Conservation (phyloP, 64 coral and sea anemone species). For the Montipora capricornis region DNA sequence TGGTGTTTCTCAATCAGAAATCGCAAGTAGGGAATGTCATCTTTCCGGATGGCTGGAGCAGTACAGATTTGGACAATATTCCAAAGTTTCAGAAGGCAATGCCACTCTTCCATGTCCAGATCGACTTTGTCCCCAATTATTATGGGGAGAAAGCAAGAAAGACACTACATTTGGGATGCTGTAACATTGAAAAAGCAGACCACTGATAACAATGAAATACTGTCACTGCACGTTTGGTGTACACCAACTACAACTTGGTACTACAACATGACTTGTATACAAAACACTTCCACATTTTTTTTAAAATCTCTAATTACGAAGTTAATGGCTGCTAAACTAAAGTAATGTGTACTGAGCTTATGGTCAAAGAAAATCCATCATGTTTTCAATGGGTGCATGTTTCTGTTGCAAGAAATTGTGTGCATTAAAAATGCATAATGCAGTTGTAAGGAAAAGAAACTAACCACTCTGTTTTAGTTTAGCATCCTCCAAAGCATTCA, state of each 20-base stretch:
- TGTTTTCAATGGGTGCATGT: background rate
- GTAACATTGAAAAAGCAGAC: constrained; percentile 11
- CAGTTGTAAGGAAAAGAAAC: background rate
- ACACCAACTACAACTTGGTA: constrained; percentile 5
- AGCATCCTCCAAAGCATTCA: constrained; percentile 48
- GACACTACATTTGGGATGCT: constrained; percentile 71
- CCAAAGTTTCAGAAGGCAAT: constrained; percentile 62
- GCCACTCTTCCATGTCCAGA: constrained; percentile 35
- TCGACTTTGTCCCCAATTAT: constrained; percentile 63
- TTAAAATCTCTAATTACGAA: constrained; percentile 3
- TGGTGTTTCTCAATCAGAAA: constrained; percentile 53
- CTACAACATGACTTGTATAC: constrained; percentile 11
- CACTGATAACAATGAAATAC: constrained; percentile 4
- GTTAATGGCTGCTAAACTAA: constrained; percentile 12
- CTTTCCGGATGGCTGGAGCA: constrained; percentile 34
- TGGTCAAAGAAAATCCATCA: background rate
- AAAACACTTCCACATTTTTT: constrained; percentile 5
- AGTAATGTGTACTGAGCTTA: constrained; percentile 15
- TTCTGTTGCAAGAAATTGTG: background rate
- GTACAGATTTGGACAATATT: constrained; percentile 58
- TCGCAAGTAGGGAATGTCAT: constrained; percentile 51
- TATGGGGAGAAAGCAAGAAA: constrained; percentile 68
- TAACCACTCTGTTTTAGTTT: constrained; percentile 65
- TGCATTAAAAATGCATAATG: background rate
- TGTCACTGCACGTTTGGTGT: background rate